Conservation (phyloP, 2,797 vertebrate species). For the Lagocephalus sceleratus region DNA sequence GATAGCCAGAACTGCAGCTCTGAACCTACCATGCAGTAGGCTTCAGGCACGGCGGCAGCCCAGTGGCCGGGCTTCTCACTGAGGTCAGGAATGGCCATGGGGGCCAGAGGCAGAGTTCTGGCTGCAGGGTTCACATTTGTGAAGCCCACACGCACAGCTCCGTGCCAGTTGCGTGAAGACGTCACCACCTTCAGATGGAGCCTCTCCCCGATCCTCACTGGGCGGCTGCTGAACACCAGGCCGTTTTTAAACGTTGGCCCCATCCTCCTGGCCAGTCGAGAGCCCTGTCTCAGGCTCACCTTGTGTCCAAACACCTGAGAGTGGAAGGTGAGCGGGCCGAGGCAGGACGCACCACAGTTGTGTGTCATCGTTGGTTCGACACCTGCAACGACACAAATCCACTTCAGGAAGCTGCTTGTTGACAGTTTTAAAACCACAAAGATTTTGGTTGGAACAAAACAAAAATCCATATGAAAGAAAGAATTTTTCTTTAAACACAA, state of each 20-base stretch:
- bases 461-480: too few species aligned
- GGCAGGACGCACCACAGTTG: slow-evolving; percentile 45
- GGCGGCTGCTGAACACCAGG: slow-evolving; percentile 80
- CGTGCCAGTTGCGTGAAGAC: slow-evolving; percentile 46
- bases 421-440: too few species aligned
- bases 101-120: slow-evolving; percentile 66
- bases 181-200: slow-evolving; percentile 67
- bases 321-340: slow-evolving; percentile 76
- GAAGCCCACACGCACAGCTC: slow-evolving; percentile 82
- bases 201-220: slow-evolving; percentile 58
- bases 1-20: slow-evolving; percentile 78
- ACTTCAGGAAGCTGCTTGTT: not conserved
- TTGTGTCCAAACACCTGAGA: slow-evolving; percentile 54
- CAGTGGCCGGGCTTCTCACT: slow-evolving; percentile 65
- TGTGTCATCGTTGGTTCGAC: not conserved
- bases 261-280: slow-evolving; percentile 42
- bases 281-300: slow-evolving; percentile 57
- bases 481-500: too few species aligned
- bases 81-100: slow-evolving; percentile 76
- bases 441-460: too few species aligned
- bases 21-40: slow-evolving; percentile 29
- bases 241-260: slow-evolving; percentile 66
- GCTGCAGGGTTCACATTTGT: slow-evolving; percentile 69
- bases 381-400: slow-evolving; percentile 13
- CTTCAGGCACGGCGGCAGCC: slow-evolving; percentile 54